These are phyloP conservation scores for Cheilosia vernalis DNA, from an alignment of 2,888 invertebrate species.

Conservation along the genomic window DNA sequence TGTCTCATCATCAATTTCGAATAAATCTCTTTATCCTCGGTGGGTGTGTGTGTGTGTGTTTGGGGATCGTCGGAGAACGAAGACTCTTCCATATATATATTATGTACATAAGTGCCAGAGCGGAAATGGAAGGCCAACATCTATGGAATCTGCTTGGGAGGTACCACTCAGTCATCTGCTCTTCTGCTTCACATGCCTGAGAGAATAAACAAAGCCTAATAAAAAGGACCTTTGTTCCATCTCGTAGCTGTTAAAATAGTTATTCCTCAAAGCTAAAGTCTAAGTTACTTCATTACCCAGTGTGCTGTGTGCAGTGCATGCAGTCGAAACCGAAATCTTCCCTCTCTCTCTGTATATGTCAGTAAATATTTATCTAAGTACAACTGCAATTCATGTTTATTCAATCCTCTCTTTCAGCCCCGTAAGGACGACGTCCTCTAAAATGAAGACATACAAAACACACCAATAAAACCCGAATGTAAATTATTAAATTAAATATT, in stretches of 20 bases:
- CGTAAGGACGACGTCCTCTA: constrained; percentile 49
- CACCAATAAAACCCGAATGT: constrained; percentile 57
- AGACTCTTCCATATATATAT: too few relatives aligned
- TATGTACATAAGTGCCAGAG: background rate
- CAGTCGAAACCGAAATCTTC: constrained; percentile 25
- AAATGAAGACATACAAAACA: constrained; percentile 53
- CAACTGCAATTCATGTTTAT: constrained; percentile 64
- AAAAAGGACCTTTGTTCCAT: constrained; percentile 40
- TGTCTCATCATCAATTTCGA: constrained; percentile 73
- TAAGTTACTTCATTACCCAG: constrained; percentile 57
- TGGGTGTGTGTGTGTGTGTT: constrained; percentile 7
- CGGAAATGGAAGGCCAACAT: background rate
- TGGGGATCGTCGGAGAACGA: too few relatives aligned
- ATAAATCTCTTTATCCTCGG: constrained; percentile 66
- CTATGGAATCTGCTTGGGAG: background rate
- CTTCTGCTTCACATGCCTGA: background rate
- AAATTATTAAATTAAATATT: constrained; percentile 75
- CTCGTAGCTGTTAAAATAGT: constrained; percentile 40
- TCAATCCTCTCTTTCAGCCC: constrained; percentile 31
- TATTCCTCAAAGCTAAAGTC: constrained; percentile 48
- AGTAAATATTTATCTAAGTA: constrained; percentile 59
- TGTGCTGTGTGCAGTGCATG: constrained; percentile 11
- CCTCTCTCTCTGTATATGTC: constrained; percentile 10
- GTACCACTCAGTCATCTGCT: background rate
- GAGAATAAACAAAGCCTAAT: constrained; percentile 47